Evolutionary conservation across 1,140 invertebrate species (phyloP).

Genomic region (Acromyrmex heyeri): DNA sequence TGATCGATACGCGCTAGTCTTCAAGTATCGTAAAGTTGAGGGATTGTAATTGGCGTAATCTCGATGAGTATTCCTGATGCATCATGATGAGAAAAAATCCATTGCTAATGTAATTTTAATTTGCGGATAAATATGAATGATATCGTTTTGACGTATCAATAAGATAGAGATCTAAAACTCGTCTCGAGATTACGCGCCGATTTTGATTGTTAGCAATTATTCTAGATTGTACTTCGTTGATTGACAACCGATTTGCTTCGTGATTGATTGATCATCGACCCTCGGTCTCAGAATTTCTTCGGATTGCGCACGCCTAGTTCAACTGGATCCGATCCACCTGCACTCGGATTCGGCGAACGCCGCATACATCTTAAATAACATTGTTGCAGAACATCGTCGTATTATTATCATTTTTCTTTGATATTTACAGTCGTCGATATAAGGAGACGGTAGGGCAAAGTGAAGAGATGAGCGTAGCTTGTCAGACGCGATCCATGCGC

Average conservation of each 20-base stretch:
- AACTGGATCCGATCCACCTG: not conserved
- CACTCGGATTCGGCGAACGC: not conserved
- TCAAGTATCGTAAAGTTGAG: not conserved
- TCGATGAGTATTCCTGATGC: not conserved
- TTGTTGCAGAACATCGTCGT: not conserved
- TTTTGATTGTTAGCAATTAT: constrained; percentile 22
- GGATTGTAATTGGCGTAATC: not conserved
- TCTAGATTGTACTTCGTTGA: constrained; percentile 5
- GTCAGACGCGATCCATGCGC: constrained; percentile 1
- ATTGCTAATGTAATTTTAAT: not conserved
- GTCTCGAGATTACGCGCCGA: not conserved
- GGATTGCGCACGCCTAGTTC: constrained; percentile 7
- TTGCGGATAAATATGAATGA: not conserved
- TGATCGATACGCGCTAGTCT: not conserved
- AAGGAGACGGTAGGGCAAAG: not conserved
- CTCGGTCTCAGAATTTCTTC: not conserved
- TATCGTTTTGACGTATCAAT: not conserved
- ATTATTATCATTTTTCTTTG: not conserved
- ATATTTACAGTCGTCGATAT: not conserved
- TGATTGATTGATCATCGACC: not conserved
- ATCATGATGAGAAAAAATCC: not conserved
- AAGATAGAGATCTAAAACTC: not conserved
- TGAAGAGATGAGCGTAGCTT: not conserved
- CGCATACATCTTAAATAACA: not conserved
- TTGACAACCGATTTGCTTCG: not conserved